Percentiles rank a stretch among this genome's conserved stretches.
Evolutionary conservation across 2,888 invertebrate genomes (phyloP).

Genomic region (Actias luna): DNA sequence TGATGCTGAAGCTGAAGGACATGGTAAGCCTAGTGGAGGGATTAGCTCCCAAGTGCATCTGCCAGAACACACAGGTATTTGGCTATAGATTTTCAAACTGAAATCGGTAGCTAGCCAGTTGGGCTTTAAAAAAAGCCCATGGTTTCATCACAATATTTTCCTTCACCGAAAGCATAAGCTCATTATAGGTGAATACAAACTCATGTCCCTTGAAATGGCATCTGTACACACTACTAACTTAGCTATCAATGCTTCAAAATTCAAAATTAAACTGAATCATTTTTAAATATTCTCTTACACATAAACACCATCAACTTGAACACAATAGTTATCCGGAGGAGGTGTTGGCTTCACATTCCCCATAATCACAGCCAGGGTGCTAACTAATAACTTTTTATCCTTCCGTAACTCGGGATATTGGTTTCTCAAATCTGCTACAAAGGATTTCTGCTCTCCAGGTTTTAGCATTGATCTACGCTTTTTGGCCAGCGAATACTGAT

Average conservation of each 20-base stretch:
- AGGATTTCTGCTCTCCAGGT: slow-evolving; percentile 44
- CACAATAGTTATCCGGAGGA: slow-evolving; percentile 48
- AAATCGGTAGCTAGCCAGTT: too few species aligned
- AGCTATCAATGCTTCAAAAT: background rate
- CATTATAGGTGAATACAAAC: too few species aligned
- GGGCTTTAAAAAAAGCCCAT: too few species aligned
- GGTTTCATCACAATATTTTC: too few species aligned
- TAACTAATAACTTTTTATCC: slow-evolving; percentile 45
- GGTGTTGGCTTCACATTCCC: slow-evolving; percentile 47
- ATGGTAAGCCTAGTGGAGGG: too few species aligned
- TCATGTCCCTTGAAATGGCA: too few species aligned
- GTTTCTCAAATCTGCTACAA: slow-evolving; percentile 51
- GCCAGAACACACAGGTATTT: too few species aligned
- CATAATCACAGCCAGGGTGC: slow-evolving; percentile 57
- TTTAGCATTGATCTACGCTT: slow-evolving; percentile 31
- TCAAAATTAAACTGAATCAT: background rate
- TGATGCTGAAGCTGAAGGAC: too few species aligned
- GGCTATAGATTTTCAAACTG: too few species aligned
- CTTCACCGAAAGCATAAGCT: too few species aligned
- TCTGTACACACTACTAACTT: too few species aligned
- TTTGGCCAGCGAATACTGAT: slow-evolving; percentile 17
- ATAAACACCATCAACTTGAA: slow-evolving; percentile 45
- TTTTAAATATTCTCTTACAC: slow-evolving; percentile 45
- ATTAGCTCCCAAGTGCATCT: too few species aligned
- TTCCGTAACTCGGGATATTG: slow-evolving; percentile 49